A percentile compares a stretch with the other conserved stretches of the same genome.
Conservation (phyloP, 2,113 vertebrate species). For the Corapipo altera region DNA sequence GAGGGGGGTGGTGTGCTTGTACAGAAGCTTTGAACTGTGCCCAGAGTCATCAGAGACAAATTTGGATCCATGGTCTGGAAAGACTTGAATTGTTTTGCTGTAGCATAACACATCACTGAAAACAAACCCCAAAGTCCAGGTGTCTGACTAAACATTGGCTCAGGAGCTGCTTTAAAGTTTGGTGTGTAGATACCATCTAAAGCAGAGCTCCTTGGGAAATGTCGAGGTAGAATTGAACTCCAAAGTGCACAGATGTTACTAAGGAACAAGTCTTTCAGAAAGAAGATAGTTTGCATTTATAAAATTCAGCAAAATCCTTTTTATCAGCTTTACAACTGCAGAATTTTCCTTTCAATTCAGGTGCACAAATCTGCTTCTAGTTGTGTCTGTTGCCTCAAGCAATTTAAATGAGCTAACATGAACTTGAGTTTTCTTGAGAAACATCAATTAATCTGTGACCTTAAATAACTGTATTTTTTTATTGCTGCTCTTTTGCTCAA, state of each 20-base stretch:
- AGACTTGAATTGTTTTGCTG: background rate
- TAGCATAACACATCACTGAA: background rate
- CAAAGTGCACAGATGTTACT: background rate
- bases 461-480: background rate
- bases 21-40: background rate
- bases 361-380: background rate
- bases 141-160: background rate
- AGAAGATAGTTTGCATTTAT: background rate
- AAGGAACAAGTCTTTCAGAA: background rate
- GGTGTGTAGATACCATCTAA: background rate
- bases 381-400: background rate
- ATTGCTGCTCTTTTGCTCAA: background rate
- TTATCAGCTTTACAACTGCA: background rate
- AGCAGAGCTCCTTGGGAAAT: background rate
- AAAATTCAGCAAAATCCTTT: background rate
- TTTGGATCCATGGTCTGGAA: background rate
- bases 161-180: background rate
- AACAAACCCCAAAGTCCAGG: background rate
- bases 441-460: background rate
- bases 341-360: background rate
- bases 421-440: background rate
- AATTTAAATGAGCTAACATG: background rate
- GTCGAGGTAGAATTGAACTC: background rate
- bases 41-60: background rate
- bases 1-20: accelerated